A percentile compares a stretch with the other conserved stretches of the same genome.
phyloP scores from a whole-genome alignment of 2,888 invertebrate genomes.

The Congeria kusceri region DNA sequence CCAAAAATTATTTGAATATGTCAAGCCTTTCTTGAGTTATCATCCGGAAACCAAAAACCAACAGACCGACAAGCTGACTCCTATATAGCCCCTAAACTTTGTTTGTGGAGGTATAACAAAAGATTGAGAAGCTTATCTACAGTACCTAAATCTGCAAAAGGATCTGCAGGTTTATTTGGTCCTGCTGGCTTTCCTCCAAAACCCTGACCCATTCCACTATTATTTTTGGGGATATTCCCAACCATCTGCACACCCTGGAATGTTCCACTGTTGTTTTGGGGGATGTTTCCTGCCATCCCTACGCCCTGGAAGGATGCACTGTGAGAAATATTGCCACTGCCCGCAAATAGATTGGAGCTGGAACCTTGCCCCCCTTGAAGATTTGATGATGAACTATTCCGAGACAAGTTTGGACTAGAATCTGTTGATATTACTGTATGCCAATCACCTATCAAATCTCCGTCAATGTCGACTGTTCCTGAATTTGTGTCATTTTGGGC shows the following conservation, averaged over 20 bases:
- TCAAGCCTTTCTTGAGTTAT: no score
- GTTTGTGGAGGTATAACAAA: no score
- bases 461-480: slow-evolving; percentile 56
- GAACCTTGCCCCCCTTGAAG: slow-evolving; percentile 27
- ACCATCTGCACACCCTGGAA: slow-evolving; percentile 47
- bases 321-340: slow-evolving; percentile 44
- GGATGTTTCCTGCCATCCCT: slow-evolving; percentile 48
- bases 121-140: no score
- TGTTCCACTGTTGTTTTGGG: slow-evolving; percentile 60
- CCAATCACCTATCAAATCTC: slow-evolving; percentile 79
- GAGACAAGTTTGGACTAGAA: slow-evolving; percentile 64
- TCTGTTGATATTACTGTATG: slow-evolving; percentile 52
- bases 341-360: slow-evolving; percentile 18
- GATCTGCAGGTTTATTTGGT: slow-evolving; percentile 69
- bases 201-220: slow-evolving; percentile 54
- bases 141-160: slow-evolving; percentile 82
- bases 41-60: no score
- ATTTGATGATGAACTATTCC: slow-evolving; percentile 67
- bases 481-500: neutral
- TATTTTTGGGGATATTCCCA: slow-evolving; percentile 43
- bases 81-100: no score
- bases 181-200: slow-evolving; percentile 30
- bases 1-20: no score
- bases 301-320: slow-evolving; percentile 50
- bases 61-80: no score